Percentiles rank a stretch among this genome's conserved stretches.
These are phyloP conservation scores for Montipora efflorescens DNA, from an alignment of 64 coral and sea anemone genomes.

Conservation along the genomic window DNA sequence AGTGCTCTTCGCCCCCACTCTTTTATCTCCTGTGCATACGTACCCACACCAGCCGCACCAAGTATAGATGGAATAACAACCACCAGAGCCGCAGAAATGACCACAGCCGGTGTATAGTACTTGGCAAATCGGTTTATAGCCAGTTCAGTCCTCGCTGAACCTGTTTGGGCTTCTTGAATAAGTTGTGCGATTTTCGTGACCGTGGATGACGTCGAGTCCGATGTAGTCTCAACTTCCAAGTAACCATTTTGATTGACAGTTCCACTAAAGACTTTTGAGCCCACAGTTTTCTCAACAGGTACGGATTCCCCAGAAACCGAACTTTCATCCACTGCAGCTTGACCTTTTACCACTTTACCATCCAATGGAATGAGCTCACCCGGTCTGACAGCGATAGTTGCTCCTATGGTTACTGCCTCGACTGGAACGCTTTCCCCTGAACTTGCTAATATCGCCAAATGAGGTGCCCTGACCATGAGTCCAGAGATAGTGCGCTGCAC, in stretches of 20 bases:
- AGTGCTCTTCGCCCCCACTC: conserved; percentile 84
- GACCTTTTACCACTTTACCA: conserved; percentile 88
- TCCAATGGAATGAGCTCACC: conserved; percentile 94
- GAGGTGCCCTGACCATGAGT: conserved; percentile 92
- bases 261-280: conserved; percentile 82
- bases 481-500: conserved; percentile 94
- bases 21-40: conserved; percentile 69
- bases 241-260: conserved; percentile 99
- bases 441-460: conserved; percentile 78
- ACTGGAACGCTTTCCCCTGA: conserved; percentile 82
- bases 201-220: conserved; percentile 82
- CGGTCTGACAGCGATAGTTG: conserved; percentile 88
- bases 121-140: conserved; percentile 93
- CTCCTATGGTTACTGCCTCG: conserved; percentile 81
- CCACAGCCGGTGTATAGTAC: conserved; percentile 87
- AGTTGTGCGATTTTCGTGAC: conserved; percentile 80
- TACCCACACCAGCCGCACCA: conserved; percentile 82
- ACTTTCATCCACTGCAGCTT: conserved; percentile 90
- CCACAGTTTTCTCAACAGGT: conserved; percentile 88
- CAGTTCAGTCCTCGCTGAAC: conserved; percentile 82
- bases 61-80: conserved; percentile 85
- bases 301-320: conserved; percentile 89
- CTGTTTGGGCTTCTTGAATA: conserved; percentile 91
- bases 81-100: conserved; percentile 77
- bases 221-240: conserved; percentile 92